A percentile compares a stretch with the other conserved stretches of the same genome.
Evolutionary conservation across 2,888 invertebrate species (phyloP).

Genomic region (Cylloceria caligata): DNA sequence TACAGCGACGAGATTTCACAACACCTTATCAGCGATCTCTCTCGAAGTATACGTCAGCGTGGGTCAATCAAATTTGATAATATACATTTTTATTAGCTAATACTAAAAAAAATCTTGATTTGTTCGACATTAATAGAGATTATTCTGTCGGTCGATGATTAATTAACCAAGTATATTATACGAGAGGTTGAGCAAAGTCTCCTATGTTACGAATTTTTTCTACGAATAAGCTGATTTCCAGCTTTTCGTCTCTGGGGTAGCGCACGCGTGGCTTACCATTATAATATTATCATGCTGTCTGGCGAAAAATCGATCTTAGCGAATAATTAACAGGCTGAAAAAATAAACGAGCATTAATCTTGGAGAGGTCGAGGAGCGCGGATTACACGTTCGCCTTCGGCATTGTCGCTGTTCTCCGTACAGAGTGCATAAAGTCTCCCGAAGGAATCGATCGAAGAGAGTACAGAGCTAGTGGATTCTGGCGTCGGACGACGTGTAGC

Average conservation of each 20-base stretch:
- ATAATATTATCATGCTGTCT: neutral
- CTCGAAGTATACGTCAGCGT: constrained; percentile 38
- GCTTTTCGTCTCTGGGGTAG: neutral
- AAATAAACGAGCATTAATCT: neutral
- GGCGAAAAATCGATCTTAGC: constrained; percentile 1
- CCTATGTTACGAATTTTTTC: neutral
- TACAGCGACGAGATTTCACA: constrained; percentile 31
- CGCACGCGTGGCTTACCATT: neutral
- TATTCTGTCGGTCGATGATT: constrained; percentile 7
- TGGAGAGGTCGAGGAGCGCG: neutral
- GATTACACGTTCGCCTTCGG: neutral
- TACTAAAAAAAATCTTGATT: constrained; percentile 2
- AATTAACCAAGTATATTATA: constrained; percentile 3
- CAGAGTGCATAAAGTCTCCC: constrained; percentile 9
- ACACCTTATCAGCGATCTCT: constrained; percentile 37
- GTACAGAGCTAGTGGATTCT: constrained; percentile 3
- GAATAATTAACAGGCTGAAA: constrained; percentile 20
- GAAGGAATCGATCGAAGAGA: constrained; percentile 26
- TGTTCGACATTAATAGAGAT: neutral
- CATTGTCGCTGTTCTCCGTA: neutral
- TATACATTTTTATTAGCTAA: constrained; percentile 3
- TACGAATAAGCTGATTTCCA: neutral
- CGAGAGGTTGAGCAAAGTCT: constrained; percentile 29
- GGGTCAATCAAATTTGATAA: constrained; percentile 38
- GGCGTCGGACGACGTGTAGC: neutral